These are phyloP conservation scores for Pseudomyrmex sp. DNA, from an alignment of 1,140 invertebrate species.

Conservation along the genomic window DNA sequence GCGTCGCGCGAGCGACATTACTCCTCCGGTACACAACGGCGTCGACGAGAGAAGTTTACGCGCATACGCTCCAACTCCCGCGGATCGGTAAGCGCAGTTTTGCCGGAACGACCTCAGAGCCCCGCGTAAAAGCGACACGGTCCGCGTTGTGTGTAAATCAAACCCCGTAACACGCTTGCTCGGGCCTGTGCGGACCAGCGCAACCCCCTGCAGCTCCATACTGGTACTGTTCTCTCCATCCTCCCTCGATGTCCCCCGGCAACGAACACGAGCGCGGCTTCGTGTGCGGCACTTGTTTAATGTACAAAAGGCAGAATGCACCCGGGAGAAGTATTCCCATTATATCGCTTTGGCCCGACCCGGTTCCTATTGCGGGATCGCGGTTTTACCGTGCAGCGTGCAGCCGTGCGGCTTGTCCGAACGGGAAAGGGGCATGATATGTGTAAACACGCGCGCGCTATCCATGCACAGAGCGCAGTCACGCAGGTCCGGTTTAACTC, in stretches of 20 bases:
- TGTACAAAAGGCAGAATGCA: constrained; percentile 70
- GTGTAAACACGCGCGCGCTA: constrained; percentile 56
- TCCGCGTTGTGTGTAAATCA: constrained; percentile 67
- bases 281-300: constrained; percentile 70
- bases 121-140: constrained; percentile 65
- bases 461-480: background rate
- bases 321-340: constrained; percentile 74
- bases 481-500: constrained; percentile 14
- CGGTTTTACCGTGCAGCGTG: constrained; percentile 66
- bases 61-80: constrained; percentile 39
- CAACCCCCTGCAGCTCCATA: background rate
- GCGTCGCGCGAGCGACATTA: background rate
- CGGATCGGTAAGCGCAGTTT: constrained; percentile 57
- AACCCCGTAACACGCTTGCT: constrained; percentile 60
- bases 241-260: background rate
- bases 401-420: constrained; percentile 53
- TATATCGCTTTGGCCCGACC: constrained; percentile 70
- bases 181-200: constrained; percentile 23
- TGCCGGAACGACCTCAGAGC: constrained; percentile 61
- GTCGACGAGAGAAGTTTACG: constrained; percentile 42
- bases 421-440: constrained; percentile 64
- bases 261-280: constrained; percentile 58
- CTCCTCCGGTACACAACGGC: background rate
- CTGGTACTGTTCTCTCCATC: background rate
- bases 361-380: constrained; percentile 67